Base-by-base conservation (phyloP, 2,888 invertebrate species). In the Ceramica pisi region DNA sequence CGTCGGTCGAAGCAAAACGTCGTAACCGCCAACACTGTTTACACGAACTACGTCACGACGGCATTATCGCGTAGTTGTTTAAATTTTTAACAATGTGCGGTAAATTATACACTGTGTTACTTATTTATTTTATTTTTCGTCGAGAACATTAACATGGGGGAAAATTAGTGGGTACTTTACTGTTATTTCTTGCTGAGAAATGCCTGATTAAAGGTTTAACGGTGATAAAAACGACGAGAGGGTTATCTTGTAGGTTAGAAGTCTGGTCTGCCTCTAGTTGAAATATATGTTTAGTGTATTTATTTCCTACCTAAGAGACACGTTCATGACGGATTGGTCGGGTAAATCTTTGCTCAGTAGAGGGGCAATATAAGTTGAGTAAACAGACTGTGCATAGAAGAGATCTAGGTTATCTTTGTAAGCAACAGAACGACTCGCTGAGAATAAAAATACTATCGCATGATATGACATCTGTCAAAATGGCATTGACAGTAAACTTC, bases 31-130 rank as follows among this genome's bases (percentile, higher is more conserved):
- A 71, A 6, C 23, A 16, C 7, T 65, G 35, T 73, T 62, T 68
- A 74, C 57, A 65, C 61, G 31, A 73, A 55, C 48, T 46, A 78
- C 51, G 61, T 50, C 74, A 74, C 44, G 38, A 12, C 1, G 23
- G 12, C 44, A 60, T 51, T 68, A 57, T 46, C 48, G 23, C 26
- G 14, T 14, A 41, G 35, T 46, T 64, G 38, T 55, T 71, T 23
- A 55, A 23, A 23, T 57, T 64, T 72, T 65, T 55, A 70, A 69
- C 50, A 31, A 60, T 53, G 23, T 73, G 14, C 14, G 38, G 63
- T 19, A 64, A 70, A 69, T 76, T 76, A 65, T 61, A 64, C 44
- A 60, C 21, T 38, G 19, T 38, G 41, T 62, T 51, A 12, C 9
- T 46, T 70, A 53, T 35, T 62, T 48, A 16, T n/a, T 23, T 77